Base-by-base conservation (phyloP, 2,797 vertebrate genomes). In the Eulemur mongoz region DNA sequence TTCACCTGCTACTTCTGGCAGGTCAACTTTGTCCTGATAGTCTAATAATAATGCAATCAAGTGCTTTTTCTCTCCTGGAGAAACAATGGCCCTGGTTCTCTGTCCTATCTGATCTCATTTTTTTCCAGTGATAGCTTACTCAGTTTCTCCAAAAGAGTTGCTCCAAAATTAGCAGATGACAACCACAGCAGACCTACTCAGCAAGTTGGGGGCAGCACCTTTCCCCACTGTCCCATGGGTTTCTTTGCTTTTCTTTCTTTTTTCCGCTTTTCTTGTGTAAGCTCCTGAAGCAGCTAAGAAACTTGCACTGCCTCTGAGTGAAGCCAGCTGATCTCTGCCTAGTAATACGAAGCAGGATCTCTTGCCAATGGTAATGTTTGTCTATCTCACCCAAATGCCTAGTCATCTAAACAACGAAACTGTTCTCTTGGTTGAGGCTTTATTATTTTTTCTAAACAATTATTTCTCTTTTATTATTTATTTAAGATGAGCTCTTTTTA, bases 81-180 rank as follows among this genome's bases (percentile, higher is more conserved):
- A 79, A 79, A 78, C 48, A 88, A 45, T 96, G 97, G 61, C 70
- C 18, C 80, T 93, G 54, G 48, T 87, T 98, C n/a, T 89, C 59
- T 89, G 48, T n/a, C 52, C 50, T 57, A 38, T 59, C 63, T 63
- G 89, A 45, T 83, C 88, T 84, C n/a, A 35, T 93, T 85, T 20
- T 65, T 95, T 98, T 96, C 89, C 32, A 45, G 1, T 22, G 54
- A 82, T 92, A 97, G 89, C 93, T 97, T 96, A 97, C 90, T 93
- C 83, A 0, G 30, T 97, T 97, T 97, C 52, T 97, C 35, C 85
- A 75, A 54, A 18, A 54, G 43, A 80, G 25, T 91, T 95, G 84
- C 93, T 50, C 25, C 32, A 84, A 91, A 72, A 97, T 89, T 80
- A 9, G 82, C 54, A 82, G 79, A 40, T 95, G 81, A 40, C 38